These are phyloP conservation scores for Phymastichus coffea DNA, from an alignment of 1,140 invertebrate species.

Conservation along the genomic window DNA sequence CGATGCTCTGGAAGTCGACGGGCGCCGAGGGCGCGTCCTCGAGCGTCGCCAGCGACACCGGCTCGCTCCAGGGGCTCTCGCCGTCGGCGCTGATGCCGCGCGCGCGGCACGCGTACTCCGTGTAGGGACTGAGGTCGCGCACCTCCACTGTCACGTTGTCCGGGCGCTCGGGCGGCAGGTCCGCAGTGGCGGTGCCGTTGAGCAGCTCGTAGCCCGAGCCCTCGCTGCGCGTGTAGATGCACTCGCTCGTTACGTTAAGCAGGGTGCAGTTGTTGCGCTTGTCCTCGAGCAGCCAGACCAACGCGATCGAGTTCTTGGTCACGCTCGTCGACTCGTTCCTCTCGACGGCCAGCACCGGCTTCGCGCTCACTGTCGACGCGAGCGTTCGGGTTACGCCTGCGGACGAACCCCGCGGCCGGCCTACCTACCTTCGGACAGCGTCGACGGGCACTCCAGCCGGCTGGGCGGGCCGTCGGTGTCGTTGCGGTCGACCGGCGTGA, in stretches of 20 bases:
- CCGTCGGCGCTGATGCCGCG: constrained; percentile 28
- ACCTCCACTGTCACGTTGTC: constrained; percentile 26
- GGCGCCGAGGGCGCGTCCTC: constrained; percentile 41
- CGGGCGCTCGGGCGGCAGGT: not conserved
- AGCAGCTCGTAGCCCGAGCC: too few relatives aligned
- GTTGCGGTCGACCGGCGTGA: too few relatives aligned
- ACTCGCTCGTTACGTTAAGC: constrained; percentile 23
- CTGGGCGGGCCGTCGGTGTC: too few relatives aligned
- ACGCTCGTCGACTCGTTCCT: not conserved
- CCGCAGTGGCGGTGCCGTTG: too few relatives aligned
- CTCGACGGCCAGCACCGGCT: too few relatives aligned
- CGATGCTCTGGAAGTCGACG: constrained; percentile 4
- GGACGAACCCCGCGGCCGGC: too few relatives aligned
- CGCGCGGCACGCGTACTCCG: constrained; percentile 37
- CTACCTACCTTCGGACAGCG: too few relatives aligned
- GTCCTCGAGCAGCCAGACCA: constrained; percentile 36
- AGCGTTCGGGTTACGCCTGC: too few relatives aligned
- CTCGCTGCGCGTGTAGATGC: constrained; percentile 27
- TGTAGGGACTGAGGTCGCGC: constrained; percentile 36
- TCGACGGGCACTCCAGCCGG: too few relatives aligned
- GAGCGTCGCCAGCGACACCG: constrained; percentile 27
- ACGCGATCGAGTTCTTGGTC: constrained; percentile 19
- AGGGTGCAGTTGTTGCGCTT: constrained; percentile 35
- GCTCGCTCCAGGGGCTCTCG: constrained; percentile 30
- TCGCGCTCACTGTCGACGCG: too few relatives aligned